Percentiles rank a stretch among this genome's conserved stretches.
These are phyloP conservation scores for Poeciliopsis gracilis DNA, from an alignment of 2,797 vertebrate species.

Conservation along the genomic window DNA sequence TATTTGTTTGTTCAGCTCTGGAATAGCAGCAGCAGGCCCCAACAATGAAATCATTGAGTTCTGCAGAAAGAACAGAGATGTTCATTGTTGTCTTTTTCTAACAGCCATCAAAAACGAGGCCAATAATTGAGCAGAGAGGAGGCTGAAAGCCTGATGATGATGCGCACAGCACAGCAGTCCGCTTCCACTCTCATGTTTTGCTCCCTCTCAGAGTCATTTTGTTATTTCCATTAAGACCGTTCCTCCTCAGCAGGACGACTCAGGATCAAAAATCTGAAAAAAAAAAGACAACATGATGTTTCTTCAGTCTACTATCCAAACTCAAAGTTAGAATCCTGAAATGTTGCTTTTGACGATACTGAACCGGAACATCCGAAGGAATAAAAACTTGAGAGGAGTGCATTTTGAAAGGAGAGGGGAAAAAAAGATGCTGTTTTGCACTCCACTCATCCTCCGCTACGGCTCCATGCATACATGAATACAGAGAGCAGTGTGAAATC, in stretches of 20 bases:
- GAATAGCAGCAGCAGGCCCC: not conserved
- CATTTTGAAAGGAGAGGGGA: conserved; percentile 19
- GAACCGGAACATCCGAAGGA: conserved; percentile 26
- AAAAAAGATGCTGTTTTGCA: conserved; percentile 52
- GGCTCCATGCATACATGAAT: conserved; percentile 68
- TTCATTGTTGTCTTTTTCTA: not conserved
- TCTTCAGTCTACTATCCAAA: conserved; percentile 25
- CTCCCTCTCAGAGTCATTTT: conserved; percentile 32
- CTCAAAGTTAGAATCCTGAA: conserved; percentile 28
- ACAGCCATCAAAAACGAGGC: conserved; percentile 16
- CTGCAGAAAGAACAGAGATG: not conserved
- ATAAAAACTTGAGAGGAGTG: conserved; percentile 16
- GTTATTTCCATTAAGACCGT: conserved; percentile 32
- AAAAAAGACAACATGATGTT: conserved; percentile 5
- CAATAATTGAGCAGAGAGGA: conserved; percentile 32
- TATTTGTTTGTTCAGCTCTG: not conserved
- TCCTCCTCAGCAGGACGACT: conserved; percentile 28
- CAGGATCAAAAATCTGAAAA: conserved; percentile 16
- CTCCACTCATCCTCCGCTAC: conserved; percentile 45
- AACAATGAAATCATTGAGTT: not conserved
- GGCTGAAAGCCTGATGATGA: conserved; percentile 25
- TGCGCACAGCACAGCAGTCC: conserved; percentile 13
- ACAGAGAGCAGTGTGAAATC: conserved; percentile 65
- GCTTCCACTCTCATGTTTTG: conserved; percentile 27
- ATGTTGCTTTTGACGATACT: conserved; percentile 24